Base-by-base conservation (phyloP, 92 coral and sea anemone species). In the Zoanthus solanderi region DNA sequence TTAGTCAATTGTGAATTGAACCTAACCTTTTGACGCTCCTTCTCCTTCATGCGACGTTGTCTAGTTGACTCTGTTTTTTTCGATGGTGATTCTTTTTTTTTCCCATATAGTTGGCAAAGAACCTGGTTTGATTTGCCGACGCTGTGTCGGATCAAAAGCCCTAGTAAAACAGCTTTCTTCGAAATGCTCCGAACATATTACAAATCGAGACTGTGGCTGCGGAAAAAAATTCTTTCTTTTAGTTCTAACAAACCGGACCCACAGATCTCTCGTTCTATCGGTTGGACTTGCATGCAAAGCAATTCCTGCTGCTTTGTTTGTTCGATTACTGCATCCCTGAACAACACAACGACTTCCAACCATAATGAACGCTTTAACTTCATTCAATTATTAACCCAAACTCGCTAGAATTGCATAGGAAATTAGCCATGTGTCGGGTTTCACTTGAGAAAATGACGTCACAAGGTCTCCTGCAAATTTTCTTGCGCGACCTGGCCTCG, bases 31-130 rank as follows among this genome's bases (percentile, higher is more conserved):
- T 86, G 89, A 37, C 83, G 89, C 83, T 86, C 46, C 84, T 86
- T 76, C 89, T 86, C 89, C 84, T 76, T 76, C 89, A 86, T 75
- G 69, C 89, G 88, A 37, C 52, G 87, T 65, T 65, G 76, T 84
- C 79, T 84, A 7, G 32, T 71, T 5, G 79, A 56, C 7, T 72
- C 82, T 31, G 15, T 30, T 31, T 69, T 76, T 87, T n/a, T 66
- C 42, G 32, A 8, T 63, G 69, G 28, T 23, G 17, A 14, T n/a
- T 17, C 30, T 63, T 17, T 61, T 16, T 16, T n/a, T 16, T 6
- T 42, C 84, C 84, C 89, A 86, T 77, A 86, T 87, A 65, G 66
- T 87, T 2, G 83, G 89, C 71, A 87, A 77, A 76, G 89, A 65
- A 28, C 89, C 78, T 2, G 84, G 89, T 75, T 87, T 76, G 10